Base-by-base conservation (phyloP, 2,113 vertebrate species). In the Gulo gulo region DNA sequence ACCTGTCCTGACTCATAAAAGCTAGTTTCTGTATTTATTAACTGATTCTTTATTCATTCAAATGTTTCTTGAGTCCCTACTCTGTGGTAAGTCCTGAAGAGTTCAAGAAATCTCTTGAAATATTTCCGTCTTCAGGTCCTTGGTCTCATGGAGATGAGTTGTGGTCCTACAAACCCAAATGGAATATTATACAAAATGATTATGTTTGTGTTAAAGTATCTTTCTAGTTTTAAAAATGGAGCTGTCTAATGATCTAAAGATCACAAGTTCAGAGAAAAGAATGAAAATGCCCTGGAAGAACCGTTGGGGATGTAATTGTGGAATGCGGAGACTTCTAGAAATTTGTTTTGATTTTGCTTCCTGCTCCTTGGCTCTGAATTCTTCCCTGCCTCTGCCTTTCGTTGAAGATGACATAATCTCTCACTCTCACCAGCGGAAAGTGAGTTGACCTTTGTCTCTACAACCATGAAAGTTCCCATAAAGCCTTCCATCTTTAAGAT, bases 361-460 rank as follows among this genome's bases (percentile, higher is more conserved):
- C 45, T 94, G 34, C 15, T 94, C 7, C 39, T 87, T 23, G 12
- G 50, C 76, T 88, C 59, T 29, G 36, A 87, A 78, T 36, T 73
- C 82, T 95, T 74, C 45, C 45, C 31, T 95, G 11, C 24, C 50
- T 76, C 78, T 1, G 14, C 42, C 29, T 88, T 90, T 88, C 57
- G 45, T 73, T 95, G 81, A 87, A 94, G 91, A 94, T 97, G 88
- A 88, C 59, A 94, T 82, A 91, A 91, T 20, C 31, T 55, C 7
- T 88, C 52, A 29, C 78, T 61, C 11, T 85, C 45, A 74, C 23
- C 21, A 84, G 31, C 23, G 50, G 52, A n/a, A 74, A 50, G 73
- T 52, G 52, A 88, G n/a, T 26, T 86, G 88, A 6, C 29, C 50
- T 90, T 96, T 55, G 80, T 93, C 57, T 91, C 59, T 57, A 9